Conservation (phyloP, 2,888 invertebrate species). For the Acleris holmiana region DNA sequence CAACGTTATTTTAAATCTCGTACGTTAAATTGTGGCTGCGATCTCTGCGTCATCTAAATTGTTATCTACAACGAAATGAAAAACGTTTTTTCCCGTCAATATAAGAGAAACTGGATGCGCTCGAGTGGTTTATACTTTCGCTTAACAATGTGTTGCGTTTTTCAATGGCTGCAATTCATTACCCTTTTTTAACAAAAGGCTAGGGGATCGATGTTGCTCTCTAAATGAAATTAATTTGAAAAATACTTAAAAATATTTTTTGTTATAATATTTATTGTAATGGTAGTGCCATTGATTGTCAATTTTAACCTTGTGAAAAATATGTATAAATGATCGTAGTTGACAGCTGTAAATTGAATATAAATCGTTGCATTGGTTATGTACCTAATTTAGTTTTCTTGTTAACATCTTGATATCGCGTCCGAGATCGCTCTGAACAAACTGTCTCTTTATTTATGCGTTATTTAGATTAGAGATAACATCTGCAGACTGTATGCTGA, state of each 20-base stretch:
- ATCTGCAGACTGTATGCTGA: constrained; percentile 7
- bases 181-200: not conserved
- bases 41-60: constrained; percentile 12
- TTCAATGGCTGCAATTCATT: constrained; percentile 32
- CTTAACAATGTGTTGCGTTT: constrained; percentile 48
- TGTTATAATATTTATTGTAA: not conserved
- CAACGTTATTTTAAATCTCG: constrained; percentile 8
- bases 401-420: constrained; percentile 25
- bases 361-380: constrained; percentile 24
- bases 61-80: constrained; percentile 24
- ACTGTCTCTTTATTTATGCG: constrained; percentile 23
- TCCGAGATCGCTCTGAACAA: constrained; percentile 16
- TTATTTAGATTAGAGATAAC: constrained; percentile 28
- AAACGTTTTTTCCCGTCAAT: constrained; percentile 37
- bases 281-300: not conserved
- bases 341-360: constrained; percentile 25
- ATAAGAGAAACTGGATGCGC: constrained; percentile 67
- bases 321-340: constrained; percentile 2
- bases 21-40: constrained; percentile 17
- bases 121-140: constrained; percentile 73
- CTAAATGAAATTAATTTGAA: not conserved
- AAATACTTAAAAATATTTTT: not conserved
- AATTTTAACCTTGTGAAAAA: constrained; percentile 21
- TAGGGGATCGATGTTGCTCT: not conserved
- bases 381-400: constrained; percentile 7